phyloP scores from a whole-genome alignment of 2,113 vertebrate genomes.

The Tympanuchus pallidicinctus region DNA sequence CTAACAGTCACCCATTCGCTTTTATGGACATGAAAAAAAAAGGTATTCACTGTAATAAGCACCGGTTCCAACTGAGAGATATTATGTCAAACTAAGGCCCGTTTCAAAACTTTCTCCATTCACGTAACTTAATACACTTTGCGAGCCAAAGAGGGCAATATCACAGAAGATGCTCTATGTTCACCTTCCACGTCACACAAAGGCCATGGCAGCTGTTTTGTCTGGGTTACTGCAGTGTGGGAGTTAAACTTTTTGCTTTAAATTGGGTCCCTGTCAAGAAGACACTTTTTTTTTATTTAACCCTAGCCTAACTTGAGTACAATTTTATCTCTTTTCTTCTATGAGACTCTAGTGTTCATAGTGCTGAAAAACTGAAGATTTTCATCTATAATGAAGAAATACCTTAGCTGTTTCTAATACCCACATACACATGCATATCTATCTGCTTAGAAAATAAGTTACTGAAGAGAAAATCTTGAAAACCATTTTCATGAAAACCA shows the following conservation, averaged over 20 bases:
- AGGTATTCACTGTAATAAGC: slow-evolving; percentile 71
- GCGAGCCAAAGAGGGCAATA: slow-evolving; percentile 67
- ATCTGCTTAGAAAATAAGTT: background rate
- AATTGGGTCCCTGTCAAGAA: slow-evolving; percentile 53
- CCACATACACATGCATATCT: background rate
- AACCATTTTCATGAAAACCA: background rate
- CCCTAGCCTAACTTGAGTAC: slow-evolving; percentile 9
- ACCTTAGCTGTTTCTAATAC: background rate
- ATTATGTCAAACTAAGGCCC: slow-evolving; percentile 74
- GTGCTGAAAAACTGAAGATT: background rate
- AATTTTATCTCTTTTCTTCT: background rate
- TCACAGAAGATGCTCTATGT: slow-evolving; percentile 66
- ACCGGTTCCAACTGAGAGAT: slow-evolving; percentile 72
- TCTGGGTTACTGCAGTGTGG: slow-evolving; percentile 24
- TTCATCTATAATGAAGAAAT: background rate
- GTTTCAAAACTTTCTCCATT: slow-evolving; percentile 73
- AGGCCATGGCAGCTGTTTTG: slow-evolving; percentile 57
- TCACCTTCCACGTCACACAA: slow-evolving; percentile 65
- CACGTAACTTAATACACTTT: slow-evolving; percentile 70
- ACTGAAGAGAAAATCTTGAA: background rate
- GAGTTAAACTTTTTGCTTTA: slow-evolving; percentile 68
- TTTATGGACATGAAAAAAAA: slow-evolving; percentile 64
- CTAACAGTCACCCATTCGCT: slow-evolving; percentile 80
- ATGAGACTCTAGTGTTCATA: background rate
- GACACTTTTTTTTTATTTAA: slow-evolving; percentile 54